Evolutionary conservation across 2,888 invertebrate species (phyloP).

Genomic region (Drosophila multiciliata): DNA sequence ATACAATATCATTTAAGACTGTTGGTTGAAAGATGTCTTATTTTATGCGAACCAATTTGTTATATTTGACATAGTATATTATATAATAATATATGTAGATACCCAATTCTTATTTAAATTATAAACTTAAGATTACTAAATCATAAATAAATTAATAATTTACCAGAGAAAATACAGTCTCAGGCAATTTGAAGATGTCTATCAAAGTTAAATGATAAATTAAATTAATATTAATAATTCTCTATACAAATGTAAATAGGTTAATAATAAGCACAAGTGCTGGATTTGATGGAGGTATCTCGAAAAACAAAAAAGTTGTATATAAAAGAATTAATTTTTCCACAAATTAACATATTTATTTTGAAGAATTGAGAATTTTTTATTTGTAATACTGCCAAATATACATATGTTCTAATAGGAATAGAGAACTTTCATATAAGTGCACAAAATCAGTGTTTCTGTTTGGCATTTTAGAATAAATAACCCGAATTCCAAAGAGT

Average conservation of each 20-base stretch:
- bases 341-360: background rate
- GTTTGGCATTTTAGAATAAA: constrained; percentile 20
- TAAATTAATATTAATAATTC: background rate
- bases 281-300: background rate
- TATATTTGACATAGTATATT: background rate
- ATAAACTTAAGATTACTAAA: no score
- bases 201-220: background rate
- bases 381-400: background rate
- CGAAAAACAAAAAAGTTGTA: background rate
- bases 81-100: background rate
- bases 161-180: background rate
- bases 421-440: background rate
- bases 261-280: background rate
- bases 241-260: background rate
- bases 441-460: background rate
- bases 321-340: background rate
- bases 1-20: background rate
- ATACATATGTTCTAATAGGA: background rate
- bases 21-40: background rate
- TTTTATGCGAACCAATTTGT: background rate
- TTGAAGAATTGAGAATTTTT: background rate
- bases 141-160: no score
- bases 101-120: background rate
- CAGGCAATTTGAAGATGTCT: background rate
- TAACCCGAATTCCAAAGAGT: constrained; percentile 15